These are phyloP conservation scores for Dryomyza anilis DNA, from an alignment of 2,888 invertebrate species.

Conservation along the genomic window DNA sequence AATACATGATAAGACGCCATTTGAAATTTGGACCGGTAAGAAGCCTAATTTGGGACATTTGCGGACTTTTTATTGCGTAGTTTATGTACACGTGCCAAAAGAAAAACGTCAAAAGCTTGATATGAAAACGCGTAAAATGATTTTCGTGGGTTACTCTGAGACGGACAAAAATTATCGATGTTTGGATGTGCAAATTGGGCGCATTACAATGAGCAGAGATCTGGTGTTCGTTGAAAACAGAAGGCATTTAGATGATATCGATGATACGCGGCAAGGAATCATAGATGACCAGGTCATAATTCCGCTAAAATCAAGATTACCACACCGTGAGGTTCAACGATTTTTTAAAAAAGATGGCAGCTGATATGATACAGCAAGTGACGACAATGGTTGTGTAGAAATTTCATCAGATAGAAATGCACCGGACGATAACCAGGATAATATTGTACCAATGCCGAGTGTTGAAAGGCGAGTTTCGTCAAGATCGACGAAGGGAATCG, in stretches of 20 bases:
- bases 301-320: too few species aligned
- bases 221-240: conserved; percentile 26
- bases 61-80: conserved; percentile 49
- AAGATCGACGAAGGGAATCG: too few species aligned
- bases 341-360: not conserved
- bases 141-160: conserved; percentile 32
- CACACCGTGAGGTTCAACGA: too few species aligned
- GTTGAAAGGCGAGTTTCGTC: not conserved
- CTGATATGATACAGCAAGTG: too few species aligned
- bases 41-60: conserved; percentile 49
- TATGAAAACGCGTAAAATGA: conserved; percentile 33
- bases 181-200: conserved; percentile 18
- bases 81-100: conserved; percentile 26
- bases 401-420: not conserved
- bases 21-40: conserved; percentile 50
- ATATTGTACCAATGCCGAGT: too few species aligned
- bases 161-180: conserved; percentile 31
- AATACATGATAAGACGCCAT: conserved; percentile 42
- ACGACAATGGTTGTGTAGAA: not conserved
- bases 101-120: conserved; percentile 32
- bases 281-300: not conserved
- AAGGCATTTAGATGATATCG: too few species aligned
- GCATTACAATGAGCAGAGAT: conserved; percentile 31
- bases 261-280: too few species aligned
- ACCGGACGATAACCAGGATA: too few species aligned